Evolutionary conservation across 2,113 vertebrate species (phyloP).

Genomic region (Apteryx mantelli): DNA sequence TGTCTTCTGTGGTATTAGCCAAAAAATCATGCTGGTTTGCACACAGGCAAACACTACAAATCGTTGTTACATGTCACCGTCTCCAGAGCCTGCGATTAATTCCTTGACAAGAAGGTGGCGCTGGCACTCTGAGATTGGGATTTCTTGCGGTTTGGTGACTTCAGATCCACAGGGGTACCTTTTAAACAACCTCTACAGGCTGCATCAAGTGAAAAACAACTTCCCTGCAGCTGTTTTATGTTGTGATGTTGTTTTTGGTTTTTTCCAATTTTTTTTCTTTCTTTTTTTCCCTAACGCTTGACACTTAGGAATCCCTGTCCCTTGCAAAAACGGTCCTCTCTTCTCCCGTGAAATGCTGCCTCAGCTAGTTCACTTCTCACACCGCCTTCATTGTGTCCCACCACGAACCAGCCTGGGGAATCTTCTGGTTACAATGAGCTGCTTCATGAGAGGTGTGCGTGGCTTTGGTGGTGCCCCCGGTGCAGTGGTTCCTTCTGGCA

Average conservation of each 20-base stretch:
- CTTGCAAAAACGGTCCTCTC: neutral
- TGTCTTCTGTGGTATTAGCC: neutral
- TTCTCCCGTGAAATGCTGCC: neutral
- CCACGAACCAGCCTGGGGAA: neutral
- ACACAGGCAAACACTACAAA: neutral
- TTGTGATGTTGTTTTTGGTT: neutral
- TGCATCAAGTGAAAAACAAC: conserved; percentile 24
- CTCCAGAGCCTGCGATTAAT: neutral
- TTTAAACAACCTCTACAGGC: neutral
- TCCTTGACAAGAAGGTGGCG: conserved; percentile 63
- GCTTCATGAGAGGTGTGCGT: neutral
- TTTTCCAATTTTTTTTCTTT: neutral
- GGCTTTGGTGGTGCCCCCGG: neutral
- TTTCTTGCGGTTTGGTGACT: neutral
- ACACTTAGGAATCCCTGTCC: neutral
- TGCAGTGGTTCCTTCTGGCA: neutral
- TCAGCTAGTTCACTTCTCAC: neutral
- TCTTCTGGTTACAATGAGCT: neutral
- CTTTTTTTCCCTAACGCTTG: neutral
- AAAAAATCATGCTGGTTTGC: neutral
- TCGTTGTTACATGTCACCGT: neutral
- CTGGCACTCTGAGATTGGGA: conserved; percentile 11
- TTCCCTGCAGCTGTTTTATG: conserved; percentile 43
- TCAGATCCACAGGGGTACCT: neutral
- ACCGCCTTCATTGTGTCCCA: neutral